Conservation (phyloP, 2,888 invertebrate genomes). For the Atethmia centrago region DNA sequence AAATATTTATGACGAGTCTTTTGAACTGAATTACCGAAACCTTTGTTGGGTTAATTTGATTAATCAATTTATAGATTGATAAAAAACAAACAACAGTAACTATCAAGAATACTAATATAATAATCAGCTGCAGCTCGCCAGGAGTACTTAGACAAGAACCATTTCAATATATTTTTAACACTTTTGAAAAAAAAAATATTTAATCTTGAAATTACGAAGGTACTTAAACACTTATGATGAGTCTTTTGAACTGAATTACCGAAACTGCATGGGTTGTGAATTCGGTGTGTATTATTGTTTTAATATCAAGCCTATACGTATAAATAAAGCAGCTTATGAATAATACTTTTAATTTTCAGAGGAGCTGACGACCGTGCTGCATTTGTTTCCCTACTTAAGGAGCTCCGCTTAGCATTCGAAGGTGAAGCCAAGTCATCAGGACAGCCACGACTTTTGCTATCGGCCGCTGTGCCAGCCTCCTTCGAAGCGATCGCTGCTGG, state of each 20-base stretch:
- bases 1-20: too few species aligned
- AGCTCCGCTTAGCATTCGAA: conserved; percentile 97
- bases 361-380: conserved; percentile 96
- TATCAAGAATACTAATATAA: neutral
- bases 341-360: conserved; percentile 80
- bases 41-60: too few species aligned
- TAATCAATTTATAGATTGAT: neutral
- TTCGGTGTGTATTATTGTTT: too few species aligned
- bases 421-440: conserved; percentile 97
- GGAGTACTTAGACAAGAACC: neutral
- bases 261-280: neutral
- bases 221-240: too few species aligned
- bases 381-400: conserved; percentile 95
- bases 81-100: neutral
- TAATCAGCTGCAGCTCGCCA: neutral
- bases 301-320: too few species aligned
- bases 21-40: neutral
- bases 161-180: neutral
- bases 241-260: neutral
- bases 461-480: conserved; percentile 97
- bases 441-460: conserved; percentile 94
- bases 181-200: neutral
- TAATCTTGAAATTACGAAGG: neutral
- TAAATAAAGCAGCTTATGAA: neutral
- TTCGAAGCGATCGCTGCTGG: conserved; percentile 98